Conservation (phyloP, 2,888 invertebrate species). For the Drosophila vallismaia region DNA sequence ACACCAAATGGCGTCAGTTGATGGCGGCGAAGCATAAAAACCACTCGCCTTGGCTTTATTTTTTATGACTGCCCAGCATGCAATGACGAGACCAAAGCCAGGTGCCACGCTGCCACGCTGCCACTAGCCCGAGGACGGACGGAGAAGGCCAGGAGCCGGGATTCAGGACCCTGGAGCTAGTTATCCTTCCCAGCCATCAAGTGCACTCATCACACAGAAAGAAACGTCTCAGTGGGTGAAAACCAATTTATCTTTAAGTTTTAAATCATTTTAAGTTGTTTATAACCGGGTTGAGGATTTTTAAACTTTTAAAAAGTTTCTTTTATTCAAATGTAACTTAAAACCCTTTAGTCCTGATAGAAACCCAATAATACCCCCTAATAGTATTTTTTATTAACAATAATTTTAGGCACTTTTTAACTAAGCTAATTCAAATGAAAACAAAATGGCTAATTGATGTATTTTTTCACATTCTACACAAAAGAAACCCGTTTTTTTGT, state of each 20-base stretch:
- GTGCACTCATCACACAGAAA: conserved; percentile 25
- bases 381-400: no score
- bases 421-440: no score
- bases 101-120: conserved; percentile 14
- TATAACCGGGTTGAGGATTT: no score
- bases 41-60: conserved; percentile 60
- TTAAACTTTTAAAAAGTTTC: no score
- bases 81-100: conserved; percentile 49
- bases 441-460: no score
- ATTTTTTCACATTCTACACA: no score
- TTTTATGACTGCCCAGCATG: conserved; percentile 70
- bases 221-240: background rate
- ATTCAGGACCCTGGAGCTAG: conserved; percentile 16
- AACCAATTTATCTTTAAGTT: background rate
- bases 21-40: conserved; percentile 76
- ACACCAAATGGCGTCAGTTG: conserved; percentile 73
- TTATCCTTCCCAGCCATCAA: conserved; percentile 27
- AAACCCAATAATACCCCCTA: no score
- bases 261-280: background rate
- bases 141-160: conserved; percentile 11
- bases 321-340: no score
- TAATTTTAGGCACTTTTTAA: no score
- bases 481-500: background rate
- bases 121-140: conserved; percentile 4
- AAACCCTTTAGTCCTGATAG: no score